These are phyloP conservation scores for Dipodomys ordii DNA, from an alignment of 2,113 vertebrate genomes.

Conservation along the genomic window DNA sequence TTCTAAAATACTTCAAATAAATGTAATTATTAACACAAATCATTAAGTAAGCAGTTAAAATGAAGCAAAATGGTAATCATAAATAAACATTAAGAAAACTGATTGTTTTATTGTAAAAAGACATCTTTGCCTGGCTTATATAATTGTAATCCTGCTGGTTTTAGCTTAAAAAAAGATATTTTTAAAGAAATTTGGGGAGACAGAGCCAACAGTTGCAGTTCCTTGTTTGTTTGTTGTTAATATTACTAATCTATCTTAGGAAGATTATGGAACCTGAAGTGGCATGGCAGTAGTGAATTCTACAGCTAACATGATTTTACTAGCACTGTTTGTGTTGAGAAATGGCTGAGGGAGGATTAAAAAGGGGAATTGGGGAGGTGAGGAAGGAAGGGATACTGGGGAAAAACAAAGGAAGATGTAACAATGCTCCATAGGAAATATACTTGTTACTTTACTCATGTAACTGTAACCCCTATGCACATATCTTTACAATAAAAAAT, in stretches of 20 bases:
- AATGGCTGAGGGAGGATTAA: too few relatives aligned
- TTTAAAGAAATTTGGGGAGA: neutral
- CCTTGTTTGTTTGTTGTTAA: neutral
- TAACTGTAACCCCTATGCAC: too few relatives aligned
- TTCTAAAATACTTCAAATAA: slow-evolving; percentile 4
- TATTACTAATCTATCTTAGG: neutral
- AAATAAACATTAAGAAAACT: slow-evolving; percentile 17
- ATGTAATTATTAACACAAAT: neutral
- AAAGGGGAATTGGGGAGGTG: too few relatives aligned
- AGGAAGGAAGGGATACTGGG: too few relatives aligned
- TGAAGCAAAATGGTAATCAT: neutral
- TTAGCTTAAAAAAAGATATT: too few relatives aligned
- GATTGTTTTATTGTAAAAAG: neutral
- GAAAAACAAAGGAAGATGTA: too few relatives aligned
- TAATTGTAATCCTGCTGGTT: too few relatives aligned
- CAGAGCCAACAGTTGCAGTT: fast-evolving
- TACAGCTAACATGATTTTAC: neutral
- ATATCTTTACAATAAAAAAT: too few relatives aligned
- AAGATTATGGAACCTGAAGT: neutral
- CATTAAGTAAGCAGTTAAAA: neutral
- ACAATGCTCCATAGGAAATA: too few relatives aligned
- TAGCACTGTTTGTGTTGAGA: neutral
- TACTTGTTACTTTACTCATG: too few relatives aligned
- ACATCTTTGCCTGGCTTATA: too few relatives aligned
- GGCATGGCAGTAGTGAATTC: neutral